Evolutionary conservation across 1,140 invertebrate species (phyloP), one percentile per base, ranked within the genome.

Genomic region (Penaeus vannamei): DNA sequence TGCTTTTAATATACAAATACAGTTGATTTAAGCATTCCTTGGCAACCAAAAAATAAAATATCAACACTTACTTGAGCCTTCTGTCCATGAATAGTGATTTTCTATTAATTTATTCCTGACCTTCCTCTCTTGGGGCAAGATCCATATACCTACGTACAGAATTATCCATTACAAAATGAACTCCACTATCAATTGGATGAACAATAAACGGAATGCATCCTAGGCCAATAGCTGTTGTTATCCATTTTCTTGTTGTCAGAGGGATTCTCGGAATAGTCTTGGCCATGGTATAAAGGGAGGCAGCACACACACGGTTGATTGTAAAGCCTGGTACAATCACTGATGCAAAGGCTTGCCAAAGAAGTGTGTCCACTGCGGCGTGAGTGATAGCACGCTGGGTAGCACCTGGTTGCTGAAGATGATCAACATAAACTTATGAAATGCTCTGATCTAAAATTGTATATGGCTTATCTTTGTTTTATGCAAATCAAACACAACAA

Each of bases 261-360:
- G 94, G 93, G 5, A 95, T 86, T 86, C 91, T 93, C 87, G 93
- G 93, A 85, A 90, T 91, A 69, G 92, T 93, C 92, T 93, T 95
- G 61, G 92, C 94, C 53, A 97, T 93, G 0, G 94, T 64, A 89
- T 93, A 94, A 83, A 93, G 93, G 1, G 95, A 95, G 32, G 93
- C 92, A 20, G 95, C 95, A 93, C 96, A 98, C 85, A 97, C 93
- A 91, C 97, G 94, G 93, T 99, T 99, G 85, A 99, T 99, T 17
- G 97, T 97, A 87, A 97, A 95, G 32, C 98, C 98, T 36, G 98
- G 98, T 91, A 99, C 96, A 36, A 96, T 94, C 3, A 99, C 96
- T 7, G 98, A 98, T 14, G 98, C 98, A 81, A 99, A 94, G 80
- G 96, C 95, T 93, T 99, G 98, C 98, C 98, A 99, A 5, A 97